Evolutionary conservation across 64 coral and sea anemone species (phyloP).

Genomic region (Stylophora pistillata): DNA sequence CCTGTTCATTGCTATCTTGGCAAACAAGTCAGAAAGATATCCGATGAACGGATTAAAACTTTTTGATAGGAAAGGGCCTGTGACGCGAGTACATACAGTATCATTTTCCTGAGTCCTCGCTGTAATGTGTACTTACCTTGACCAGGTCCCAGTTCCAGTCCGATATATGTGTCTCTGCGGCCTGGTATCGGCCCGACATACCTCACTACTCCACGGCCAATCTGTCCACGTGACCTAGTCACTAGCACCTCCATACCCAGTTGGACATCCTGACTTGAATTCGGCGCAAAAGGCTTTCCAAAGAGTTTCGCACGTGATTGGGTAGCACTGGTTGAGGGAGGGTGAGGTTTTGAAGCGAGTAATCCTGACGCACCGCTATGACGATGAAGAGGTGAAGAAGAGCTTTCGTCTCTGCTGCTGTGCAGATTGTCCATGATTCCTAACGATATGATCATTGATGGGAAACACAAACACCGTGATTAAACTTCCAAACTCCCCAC

Average conservation of each 20-base stretch:
- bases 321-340: neutral
- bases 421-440: neutral
- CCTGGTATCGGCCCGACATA: constrained; percentile 68
- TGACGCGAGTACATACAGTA: no score
- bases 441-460: neutral
- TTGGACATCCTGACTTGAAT: constrained; percentile 27
- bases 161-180: constrained; percentile 60
- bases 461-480: neutral
- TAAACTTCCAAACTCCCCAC: no score
- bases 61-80: no score
- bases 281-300: constrained; percentile 62
- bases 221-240: constrained; percentile 58
- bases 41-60: no score
- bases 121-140: neutral
- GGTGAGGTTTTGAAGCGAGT: neutral
- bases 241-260: constrained; percentile 82
- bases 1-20: no score
- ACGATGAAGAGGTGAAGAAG: neutral
- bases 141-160: constrained; percentile 67
- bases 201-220: constrained; percentile 64
- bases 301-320: neutral
- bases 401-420: neutral
- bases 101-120: neutral
- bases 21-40: no score
- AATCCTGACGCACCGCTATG: neutral